phyloP scores from a whole-genome alignment of 2,797 vertebrate genomes.

The Odontamblyopus rebecca region DNA sequence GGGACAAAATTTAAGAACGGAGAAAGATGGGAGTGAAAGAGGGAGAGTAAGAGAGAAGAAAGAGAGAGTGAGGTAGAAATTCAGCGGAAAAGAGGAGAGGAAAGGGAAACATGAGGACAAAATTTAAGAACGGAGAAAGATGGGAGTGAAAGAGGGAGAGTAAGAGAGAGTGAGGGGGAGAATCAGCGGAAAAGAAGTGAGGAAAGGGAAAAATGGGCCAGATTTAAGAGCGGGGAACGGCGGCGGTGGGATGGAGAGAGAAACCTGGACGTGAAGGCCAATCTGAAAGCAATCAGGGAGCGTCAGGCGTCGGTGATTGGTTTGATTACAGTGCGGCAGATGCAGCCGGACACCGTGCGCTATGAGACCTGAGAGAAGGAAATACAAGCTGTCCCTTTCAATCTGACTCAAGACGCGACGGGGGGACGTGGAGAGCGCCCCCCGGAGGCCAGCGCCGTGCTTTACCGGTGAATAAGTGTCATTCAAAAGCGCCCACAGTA shows the following conservation, averaged over 20 bases:
- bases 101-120: background rate
- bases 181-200: no score
- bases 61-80: background rate
- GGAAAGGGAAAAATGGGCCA: no score
- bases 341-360: slow-evolving; percentile 57
- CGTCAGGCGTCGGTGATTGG: slow-evolving; percentile 70
- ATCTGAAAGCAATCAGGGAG: slow-evolving; percentile 78
- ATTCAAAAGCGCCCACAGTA: slow-evolving; percentile 34
- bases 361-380: slow-evolving; percentile 62
- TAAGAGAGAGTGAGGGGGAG: background rate
- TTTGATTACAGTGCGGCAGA: slow-evolving; percentile 74
- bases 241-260: background rate
- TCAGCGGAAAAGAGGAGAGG: no score
- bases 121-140: background rate
- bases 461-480: slow-evolving; percentile 12
- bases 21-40: background rate
- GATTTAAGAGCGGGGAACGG: no score
- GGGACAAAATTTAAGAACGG: no score
- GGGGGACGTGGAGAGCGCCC: slow-evolving; percentile 22
- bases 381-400: slow-evolving; percentile 68
- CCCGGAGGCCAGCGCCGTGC: background rate
- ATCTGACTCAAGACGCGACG: slow-evolving; percentile 52
- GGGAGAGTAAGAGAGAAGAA: background rate
- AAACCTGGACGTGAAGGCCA: slow-evolving; percentile 51
- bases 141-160: no score